These are phyloP conservation scores for Hyperoplus immaculatus DNA, from an alignment of 2,797 vertebrate species.

Conservation along the genomic window DNA sequence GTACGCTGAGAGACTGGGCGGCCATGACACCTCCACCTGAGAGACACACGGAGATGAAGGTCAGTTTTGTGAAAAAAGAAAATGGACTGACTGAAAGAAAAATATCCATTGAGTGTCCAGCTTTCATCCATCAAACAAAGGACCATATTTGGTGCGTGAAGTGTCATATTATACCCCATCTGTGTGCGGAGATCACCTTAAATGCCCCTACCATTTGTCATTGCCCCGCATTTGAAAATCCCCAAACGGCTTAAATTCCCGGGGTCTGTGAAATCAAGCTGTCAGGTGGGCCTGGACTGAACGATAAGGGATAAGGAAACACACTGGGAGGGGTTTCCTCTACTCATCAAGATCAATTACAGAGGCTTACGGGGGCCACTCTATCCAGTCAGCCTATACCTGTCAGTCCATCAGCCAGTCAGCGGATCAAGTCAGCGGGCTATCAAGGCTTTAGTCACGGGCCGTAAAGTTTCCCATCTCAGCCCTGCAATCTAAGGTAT, in stretches of 20 bases:
- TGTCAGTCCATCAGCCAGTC: slow-evolving; percentile 60
- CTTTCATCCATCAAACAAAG: slow-evolving; percentile 52
- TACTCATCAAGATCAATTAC: slow-evolving; percentile 79
- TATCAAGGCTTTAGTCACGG: slow-evolving; percentile 73
- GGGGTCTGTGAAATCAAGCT: slow-evolving; percentile 75
- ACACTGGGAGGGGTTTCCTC: slow-evolving; percentile 66
- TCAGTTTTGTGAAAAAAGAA: slow-evolving; percentile 3
- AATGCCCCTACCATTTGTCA: slow-evolving; percentile 70
- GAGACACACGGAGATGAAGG: slow-evolving; percentile 53
- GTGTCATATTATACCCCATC: slow-evolving; percentile 53
- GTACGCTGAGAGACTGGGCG: slow-evolving; percentile 74
- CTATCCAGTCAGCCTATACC: slow-evolving; percentile 43
- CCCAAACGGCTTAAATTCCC: slow-evolving; percentile 63
- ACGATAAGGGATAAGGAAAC: slow-evolving; percentile 71
- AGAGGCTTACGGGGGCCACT: slow-evolving; percentile 66
- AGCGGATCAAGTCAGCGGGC: slow-evolving; percentile 62
- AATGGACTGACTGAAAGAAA: neutral
- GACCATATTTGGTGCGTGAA: slow-evolving; percentile 33
- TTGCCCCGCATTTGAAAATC: slow-evolving; percentile 67
- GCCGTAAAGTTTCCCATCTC: slow-evolving; percentile 59
- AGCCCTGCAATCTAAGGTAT: slow-evolving; percentile 58
- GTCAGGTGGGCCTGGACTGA: slow-evolving; percentile 70
- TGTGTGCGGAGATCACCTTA: slow-evolving; percentile 53
- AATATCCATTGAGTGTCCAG: neutral
- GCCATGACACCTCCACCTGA: slow-evolving; percentile 83